Conservation (phyloP, 2,797 vertebrate genomes). For the Dryobates pubescens region DNA sequence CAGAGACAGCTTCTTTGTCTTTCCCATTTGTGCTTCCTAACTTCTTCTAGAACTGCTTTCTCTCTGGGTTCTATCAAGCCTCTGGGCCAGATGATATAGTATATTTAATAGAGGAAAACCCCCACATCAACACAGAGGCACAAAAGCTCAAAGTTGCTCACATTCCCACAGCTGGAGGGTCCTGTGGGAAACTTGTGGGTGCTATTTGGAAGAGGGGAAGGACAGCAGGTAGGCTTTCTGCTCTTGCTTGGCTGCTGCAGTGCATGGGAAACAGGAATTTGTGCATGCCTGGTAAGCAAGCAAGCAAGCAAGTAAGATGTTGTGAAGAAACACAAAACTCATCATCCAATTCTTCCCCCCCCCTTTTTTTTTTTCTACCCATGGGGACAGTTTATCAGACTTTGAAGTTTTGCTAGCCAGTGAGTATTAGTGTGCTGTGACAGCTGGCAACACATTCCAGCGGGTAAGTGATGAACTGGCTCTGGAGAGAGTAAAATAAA, state of each 20-base stretch:
- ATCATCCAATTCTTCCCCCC: background rate
- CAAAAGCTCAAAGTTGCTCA: background rate
- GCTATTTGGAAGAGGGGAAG: background rate
- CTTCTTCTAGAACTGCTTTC: background rate
- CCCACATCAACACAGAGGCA: rapidly evolving
- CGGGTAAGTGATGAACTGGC: constrained; percentile 53
- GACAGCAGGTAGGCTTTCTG: background rate
- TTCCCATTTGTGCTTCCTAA: background rate
- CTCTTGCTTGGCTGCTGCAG: background rate
- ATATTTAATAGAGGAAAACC: background rate
- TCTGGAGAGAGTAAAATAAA: constrained; percentile 56
- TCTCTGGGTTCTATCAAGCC: background rate
- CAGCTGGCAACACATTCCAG: constrained; percentile 57
- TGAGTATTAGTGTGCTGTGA: constrained; percentile 26
- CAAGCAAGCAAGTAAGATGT: background rate
- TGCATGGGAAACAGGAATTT: background rate
- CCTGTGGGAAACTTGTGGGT: background rate
- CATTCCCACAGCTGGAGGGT: background rate
- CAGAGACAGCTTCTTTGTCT: background rate
- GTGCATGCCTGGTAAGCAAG: background rate
- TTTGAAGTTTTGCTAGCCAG: constrained; percentile 42
- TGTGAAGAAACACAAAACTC: constrained; percentile 26
- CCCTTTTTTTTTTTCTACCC: background rate
- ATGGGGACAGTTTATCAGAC: background rate
- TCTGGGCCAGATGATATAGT: background rate